A percentile compares a stretch with the other conserved stretches of the same genome.
Evolutionary conservation across 2,797 vertebrate species (phyloP).

Genomic region (Trachurus trachurus): DNA sequence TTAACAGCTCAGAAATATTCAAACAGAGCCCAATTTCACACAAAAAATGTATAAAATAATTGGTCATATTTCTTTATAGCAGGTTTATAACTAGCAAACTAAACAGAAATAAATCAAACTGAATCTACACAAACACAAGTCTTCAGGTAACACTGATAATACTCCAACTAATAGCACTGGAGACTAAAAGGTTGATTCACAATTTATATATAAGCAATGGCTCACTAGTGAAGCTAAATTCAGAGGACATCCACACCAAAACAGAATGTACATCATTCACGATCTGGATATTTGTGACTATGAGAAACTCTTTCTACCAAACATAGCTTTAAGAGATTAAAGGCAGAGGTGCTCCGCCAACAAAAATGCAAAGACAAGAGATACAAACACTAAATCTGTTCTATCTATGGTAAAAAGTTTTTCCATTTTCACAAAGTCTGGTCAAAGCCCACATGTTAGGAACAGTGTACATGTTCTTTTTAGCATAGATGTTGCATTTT

Average conservation of each 20-base stretch:
- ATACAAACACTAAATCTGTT: slow-evolving; percentile 20
- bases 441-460: slow-evolving; percentile 20
- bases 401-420: slow-evolving; percentile 12
- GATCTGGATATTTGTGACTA: slow-evolving; percentile 57
- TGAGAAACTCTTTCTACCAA: slow-evolving; percentile 39
- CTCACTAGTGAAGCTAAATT: slow-evolving; percentile 51
- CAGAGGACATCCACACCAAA: slow-evolving; percentile 49
- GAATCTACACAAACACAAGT: slow-evolving; percentile 65
- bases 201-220: slow-evolving; percentile 40
- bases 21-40: slow-evolving; percentile 70
- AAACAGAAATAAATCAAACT: slow-evolving; percentile 57
- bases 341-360: slow-evolving; percentile 34
- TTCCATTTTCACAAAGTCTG: slow-evolving; percentile 50
- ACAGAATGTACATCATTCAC: slow-evolving; percentile 48
- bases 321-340: slow-evolving; percentile 24
- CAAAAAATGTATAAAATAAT: slow-evolving; percentile 82
- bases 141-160: slow-evolving; percentile 67
- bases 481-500: slow-evolving; percentile 43
- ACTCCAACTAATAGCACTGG: slow-evolving; percentile 60
- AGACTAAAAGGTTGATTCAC: slow-evolving; percentile 57
- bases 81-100: slow-evolving; percentile 70
- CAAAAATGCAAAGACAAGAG: background rate
- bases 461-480: slow-evolving; percentile 47
- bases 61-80: slow-evolving; percentile 52
- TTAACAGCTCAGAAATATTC: slow-evolving; percentile 73